These are phyloP conservation scores for Carassius carassius DNA, from an alignment of 2,113 vertebrate genomes.

Conservation along the genomic window DNA sequence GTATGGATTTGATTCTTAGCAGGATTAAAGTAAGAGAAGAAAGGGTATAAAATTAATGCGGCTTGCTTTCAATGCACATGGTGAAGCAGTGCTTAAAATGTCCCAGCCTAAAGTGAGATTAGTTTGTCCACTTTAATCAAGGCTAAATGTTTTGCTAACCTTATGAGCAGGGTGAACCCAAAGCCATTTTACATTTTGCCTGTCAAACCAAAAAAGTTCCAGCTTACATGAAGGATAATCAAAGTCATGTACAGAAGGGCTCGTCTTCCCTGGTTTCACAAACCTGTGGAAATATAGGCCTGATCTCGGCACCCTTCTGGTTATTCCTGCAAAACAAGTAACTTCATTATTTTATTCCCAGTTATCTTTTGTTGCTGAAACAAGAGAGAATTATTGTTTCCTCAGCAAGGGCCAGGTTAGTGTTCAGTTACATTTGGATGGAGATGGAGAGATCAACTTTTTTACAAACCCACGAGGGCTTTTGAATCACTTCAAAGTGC, in stretches of 20 bases:
- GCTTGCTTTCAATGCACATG: neutral
- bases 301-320: slow-evolving; percentile 15
- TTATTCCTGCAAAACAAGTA: slow-evolving; percentile 32
- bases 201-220: slow-evolving; percentile 17
- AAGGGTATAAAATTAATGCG: neutral
- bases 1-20: slow-evolving; percentile 4
- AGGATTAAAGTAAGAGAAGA: slow-evolving; percentile 1
- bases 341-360: slow-evolving; percentile 43
- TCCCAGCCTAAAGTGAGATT: neutral
- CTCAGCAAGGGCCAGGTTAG: slow-evolving; percentile 31
- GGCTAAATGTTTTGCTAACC: slow-evolving; percentile 51
- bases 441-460: slow-evolving; percentile 49
- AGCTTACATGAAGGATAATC: slow-evolving; percentile 39
- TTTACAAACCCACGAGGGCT: slow-evolving; percentile 41
- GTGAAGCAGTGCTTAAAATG: neutral
- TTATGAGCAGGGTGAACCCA: neutral
- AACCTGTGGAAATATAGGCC: neutral
- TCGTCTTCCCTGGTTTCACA: slow-evolving; percentile 5
- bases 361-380: slow-evolving; percentile 47
- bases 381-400: slow-evolving; percentile 53
- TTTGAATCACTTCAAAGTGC: slow-evolving; percentile 57
- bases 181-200: slow-evolving; percentile 15
- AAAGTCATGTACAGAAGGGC: slow-evolving; percentile 4
- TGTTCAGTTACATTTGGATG: slow-evolving; percentile 51
- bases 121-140: slow-evolving; percentile 44